Evolutionary conservation across 2,113 vertebrate genomes (phyloP).

Genomic region (Grallaria varia): DNA sequence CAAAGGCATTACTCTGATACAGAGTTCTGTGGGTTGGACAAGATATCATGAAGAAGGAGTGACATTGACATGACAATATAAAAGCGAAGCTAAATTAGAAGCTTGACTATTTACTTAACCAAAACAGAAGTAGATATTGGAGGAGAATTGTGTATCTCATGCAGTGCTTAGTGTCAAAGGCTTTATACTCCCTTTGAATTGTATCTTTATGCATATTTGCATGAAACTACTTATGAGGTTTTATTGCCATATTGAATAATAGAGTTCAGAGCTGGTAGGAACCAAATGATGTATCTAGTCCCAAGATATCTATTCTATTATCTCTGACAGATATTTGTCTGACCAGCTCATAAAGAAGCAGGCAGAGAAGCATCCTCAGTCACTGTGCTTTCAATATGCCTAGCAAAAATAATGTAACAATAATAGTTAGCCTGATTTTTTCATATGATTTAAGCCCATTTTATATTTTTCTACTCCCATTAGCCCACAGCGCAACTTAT

Average conservation of each 20-base stretch:
- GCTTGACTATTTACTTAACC: neutral
- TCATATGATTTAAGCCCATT: constrained; percentile 1
- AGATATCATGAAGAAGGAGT: neutral
- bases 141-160: neutral
- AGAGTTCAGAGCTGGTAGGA: neutral
- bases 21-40: neutral
- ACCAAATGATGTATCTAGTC: neutral
- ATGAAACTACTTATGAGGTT: neutral
- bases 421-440: neutral
- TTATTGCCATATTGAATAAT: constrained; percentile 14
- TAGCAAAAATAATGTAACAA: neutral
- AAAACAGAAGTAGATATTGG: neutral
- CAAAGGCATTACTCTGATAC: neutral
- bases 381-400: neutral
- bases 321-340: neutral
- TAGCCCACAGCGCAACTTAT: neutral
- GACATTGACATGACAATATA: neutral
- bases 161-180: neutral
- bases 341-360: neutral
- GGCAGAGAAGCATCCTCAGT: neutral
- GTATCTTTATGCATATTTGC: neutral
- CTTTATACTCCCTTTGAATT: neutral
- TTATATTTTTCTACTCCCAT: neutral
- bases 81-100: constrained; percentile 34
- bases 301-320: neutral